Evolutionary conservation across 2,113 vertebrate genomes (phyloP).

Genomic region (Uria aalge): DNA sequence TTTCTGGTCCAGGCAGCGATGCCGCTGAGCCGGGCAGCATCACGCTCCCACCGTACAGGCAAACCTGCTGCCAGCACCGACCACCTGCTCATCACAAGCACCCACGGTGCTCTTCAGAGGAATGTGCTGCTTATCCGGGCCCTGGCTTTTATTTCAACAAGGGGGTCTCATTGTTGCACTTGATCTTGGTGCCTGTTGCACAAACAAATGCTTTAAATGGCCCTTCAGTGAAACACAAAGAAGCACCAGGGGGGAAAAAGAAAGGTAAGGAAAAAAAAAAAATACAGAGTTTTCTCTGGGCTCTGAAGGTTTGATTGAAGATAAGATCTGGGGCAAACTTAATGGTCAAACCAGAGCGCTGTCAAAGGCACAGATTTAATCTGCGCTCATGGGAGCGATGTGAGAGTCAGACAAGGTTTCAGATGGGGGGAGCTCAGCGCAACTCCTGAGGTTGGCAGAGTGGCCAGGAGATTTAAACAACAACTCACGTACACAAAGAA

Average conservation of each 20-base stretch:
- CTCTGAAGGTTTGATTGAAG: background rate
- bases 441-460: background rate
- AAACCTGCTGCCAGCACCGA: background rate
- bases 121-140: background rate
- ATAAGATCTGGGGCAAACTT: background rate
- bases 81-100: background rate
- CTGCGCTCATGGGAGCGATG: background rate
- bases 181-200: background rate
- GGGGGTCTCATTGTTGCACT: background rate
- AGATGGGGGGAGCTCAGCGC: background rate
- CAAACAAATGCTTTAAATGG: slow-evolving; percentile 13
- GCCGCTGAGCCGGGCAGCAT: background rate
- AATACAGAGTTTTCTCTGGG: background rate
- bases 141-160: slow-evolving; percentile 15
- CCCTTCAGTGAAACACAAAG: background rate
- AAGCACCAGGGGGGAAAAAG: background rate
- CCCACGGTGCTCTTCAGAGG: background rate
- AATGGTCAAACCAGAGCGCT: background rate
- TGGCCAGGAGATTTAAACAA: background rate
- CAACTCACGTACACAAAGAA: slow-evolving; percentile 88
- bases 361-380: background rate
- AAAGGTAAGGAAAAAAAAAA: background rate
- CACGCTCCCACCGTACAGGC: background rate
- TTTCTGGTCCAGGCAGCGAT: background rate
- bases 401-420: background rate